phyloP scores from a whole-genome alignment of 2,888 invertebrate species.

The Alsophila aescularia region DNA sequence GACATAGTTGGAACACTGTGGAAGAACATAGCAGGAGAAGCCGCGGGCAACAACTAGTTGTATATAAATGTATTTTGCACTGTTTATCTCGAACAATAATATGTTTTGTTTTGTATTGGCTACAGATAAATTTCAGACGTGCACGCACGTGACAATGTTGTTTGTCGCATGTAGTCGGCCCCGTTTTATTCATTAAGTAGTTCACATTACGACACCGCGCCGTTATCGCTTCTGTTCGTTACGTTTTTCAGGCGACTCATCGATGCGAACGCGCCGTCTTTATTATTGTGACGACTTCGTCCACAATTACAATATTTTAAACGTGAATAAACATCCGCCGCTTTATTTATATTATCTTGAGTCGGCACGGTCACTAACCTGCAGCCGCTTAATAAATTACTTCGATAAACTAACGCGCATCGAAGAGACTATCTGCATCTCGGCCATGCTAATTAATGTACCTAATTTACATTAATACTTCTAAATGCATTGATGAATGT shows the following conservation, averaged over 20 bases:
- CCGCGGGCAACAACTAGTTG: too few species aligned
- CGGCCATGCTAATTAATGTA: constrained; percentile 19
- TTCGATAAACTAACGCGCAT: constrained; percentile 41
- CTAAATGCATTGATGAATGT: constrained; percentile 13
- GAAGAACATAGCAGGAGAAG: too few species aligned
- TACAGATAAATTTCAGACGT: constrained; percentile 3
- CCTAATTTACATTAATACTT: constrained; percentile 33
- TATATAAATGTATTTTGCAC: not conserved
- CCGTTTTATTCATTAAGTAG: constrained; percentile 31
- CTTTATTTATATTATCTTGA: constrained; percentile 46
- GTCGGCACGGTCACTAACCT: constrained; percentile 51
- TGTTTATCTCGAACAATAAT: not conserved
- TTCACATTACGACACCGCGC: constrained; percentile 36
- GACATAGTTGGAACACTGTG: too few species aligned
- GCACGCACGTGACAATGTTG: constrained; percentile 20
- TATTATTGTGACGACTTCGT: constrained; percentile 34
- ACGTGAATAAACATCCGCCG: constrained; percentile 44
- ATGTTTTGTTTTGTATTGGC: not conserved
- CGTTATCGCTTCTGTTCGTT: constrained; percentile 35
- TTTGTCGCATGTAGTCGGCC: constrained; percentile 23
- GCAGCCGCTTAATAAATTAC: constrained; percentile 41
- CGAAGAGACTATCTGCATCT: constrained; percentile 30
- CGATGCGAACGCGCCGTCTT: constrained; percentile 17
- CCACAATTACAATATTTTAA: constrained; percentile 37
- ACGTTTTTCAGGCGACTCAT: constrained; percentile 27